A percentile compares a stretch with the other conserved stretches of the same genome.
phyloP scores from a whole-genome alignment of 2,113 vertebrate genomes.

The Lepus europaeus region DNA sequence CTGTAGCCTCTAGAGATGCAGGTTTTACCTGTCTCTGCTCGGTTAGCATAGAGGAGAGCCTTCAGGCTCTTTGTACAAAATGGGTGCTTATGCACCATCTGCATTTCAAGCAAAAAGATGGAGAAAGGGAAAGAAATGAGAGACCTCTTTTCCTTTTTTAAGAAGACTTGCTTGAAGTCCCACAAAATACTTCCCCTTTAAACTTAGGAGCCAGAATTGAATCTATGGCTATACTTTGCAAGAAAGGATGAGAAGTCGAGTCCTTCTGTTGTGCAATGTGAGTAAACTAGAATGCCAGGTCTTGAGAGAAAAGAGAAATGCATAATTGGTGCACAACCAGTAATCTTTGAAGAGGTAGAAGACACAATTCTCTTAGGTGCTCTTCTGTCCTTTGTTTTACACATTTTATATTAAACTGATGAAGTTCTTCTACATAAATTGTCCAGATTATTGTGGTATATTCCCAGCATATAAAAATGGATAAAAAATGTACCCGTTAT shows the following conservation, averaged over 20 bases:
- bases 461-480: background rate
- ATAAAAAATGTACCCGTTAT: background rate
- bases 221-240: background rate
- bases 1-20: background rate
- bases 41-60: background rate
- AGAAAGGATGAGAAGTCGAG: background rate
- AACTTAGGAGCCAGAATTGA: background rate
- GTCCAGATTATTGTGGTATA: background rate
- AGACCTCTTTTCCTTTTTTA: background rate
- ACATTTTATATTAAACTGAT: background rate
- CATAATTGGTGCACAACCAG: background rate
- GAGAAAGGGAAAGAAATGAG: background rate
- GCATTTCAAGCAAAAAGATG: conserved; percentile 19
- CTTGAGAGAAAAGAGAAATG: background rate
- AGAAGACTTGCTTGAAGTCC: background rate
- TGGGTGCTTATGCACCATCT: background rate
- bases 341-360: background rate
- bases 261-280: background rate
- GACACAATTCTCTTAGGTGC: background rate
- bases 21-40: background rate
- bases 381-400: background rate
- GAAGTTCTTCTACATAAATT: background rate
- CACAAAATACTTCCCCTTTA: background rate
- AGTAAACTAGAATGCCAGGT: background rate
- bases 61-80: background rate